Percentiles rank a stretch among this genome's conserved stretches.
Conservation (phyloP, 2,113 vertebrate genomes). For the Lophochroa leadbeateri region DNA sequence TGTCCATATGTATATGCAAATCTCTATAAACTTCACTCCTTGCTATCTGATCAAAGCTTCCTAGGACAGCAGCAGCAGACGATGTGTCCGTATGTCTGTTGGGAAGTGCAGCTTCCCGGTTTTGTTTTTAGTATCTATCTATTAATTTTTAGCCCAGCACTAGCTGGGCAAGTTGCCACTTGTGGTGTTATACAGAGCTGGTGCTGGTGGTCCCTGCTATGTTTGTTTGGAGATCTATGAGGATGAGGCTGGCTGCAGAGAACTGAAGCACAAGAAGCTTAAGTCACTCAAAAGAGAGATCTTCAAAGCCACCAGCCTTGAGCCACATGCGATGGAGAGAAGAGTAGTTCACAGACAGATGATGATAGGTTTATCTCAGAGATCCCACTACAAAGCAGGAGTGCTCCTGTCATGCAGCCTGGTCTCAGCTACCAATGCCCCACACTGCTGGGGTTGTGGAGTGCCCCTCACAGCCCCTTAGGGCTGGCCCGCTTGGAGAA, state of each 20-base stretch:
- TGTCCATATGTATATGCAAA: rapidly evolving
- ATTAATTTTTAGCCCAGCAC: neutral
- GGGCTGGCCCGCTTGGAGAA: neutral
- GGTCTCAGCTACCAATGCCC: neutral
- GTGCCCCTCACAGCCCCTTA: neutral
- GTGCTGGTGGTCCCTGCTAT: neutral
- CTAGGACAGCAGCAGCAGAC: neutral
- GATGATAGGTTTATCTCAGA: neutral
- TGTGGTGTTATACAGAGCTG: neutral
- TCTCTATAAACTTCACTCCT: neutral
- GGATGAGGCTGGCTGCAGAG: neutral
- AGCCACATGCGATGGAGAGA: rapidly evolving
- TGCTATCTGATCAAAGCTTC: neutral
- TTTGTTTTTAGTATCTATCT: neutral
- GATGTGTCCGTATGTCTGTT: neutral
- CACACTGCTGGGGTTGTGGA: neutral
- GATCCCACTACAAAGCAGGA: neutral
- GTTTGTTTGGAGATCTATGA: neutral
- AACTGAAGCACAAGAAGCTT: neutral
- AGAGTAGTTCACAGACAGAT: neutral
- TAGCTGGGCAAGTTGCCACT: neutral
- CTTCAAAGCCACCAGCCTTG: neutral
- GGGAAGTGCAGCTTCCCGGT: neutral
- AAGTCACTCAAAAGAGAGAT: neutral
- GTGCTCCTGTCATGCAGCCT: neutral